These are phyloP conservation scores for Erythrocercus mccallii DNA, from an alignment of 2,113 vertebrate species.

Conservation along the genomic window DNA sequence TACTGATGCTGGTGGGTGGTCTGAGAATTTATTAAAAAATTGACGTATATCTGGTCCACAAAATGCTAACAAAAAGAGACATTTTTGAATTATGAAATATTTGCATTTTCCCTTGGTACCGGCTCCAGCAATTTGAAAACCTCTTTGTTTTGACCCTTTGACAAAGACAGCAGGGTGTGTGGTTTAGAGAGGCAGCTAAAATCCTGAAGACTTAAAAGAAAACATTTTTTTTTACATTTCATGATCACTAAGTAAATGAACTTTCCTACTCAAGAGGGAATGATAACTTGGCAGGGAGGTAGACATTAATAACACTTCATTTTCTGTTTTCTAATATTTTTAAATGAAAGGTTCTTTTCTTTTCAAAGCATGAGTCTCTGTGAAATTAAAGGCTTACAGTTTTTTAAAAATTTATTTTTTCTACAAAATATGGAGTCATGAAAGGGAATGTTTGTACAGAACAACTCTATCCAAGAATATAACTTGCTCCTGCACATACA, in stretches of 20 bases:
- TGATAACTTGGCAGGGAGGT: background rate
- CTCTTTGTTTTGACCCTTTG: background rate
- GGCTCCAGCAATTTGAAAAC: background rate
- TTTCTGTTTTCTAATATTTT: background rate
- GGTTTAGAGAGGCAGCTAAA: background rate
- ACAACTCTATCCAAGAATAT: background rate
- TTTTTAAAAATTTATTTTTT: background rate
- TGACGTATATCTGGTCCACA: background rate
- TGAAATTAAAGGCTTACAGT: background rate
- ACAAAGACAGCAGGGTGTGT: background rate
- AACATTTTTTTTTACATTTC: constrained; percentile 15
- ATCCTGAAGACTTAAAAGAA: background rate
- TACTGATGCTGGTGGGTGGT: background rate
- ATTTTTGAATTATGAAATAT: background rate
- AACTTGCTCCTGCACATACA: background rate
- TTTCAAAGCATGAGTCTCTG: background rate
- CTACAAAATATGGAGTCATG: background rate
- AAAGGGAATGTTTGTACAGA: background rate
- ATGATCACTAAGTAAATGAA: constrained; percentile 16
- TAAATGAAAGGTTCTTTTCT: background rate
- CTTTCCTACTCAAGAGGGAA: background rate
- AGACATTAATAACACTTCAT: background rate
- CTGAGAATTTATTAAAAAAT: background rate
- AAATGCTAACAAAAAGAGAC: background rate
- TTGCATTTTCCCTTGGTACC: background rate